Percentiles rank a stretch among this genome's conserved stretches.
Conservation (phyloP, 2,888 invertebrate genomes). For the Lapara coniferarum region DNA sequence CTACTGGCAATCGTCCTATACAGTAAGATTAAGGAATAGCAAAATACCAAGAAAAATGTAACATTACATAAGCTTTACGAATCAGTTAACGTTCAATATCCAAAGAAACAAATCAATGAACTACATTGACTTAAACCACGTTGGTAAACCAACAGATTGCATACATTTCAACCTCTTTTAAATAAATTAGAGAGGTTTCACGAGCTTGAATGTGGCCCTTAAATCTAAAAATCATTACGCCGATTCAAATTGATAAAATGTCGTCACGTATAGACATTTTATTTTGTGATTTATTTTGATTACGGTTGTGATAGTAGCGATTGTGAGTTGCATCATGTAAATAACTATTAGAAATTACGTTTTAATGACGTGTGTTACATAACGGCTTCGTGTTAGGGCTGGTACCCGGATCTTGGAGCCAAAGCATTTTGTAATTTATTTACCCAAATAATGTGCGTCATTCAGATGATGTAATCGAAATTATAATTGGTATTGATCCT, state of each 20-base stretch:
- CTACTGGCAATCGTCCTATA: no score
- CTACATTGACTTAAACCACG: not conserved
- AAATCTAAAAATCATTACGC: slow-evolving; percentile 1
- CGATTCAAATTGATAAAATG: not conserved
- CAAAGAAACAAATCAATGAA: not conserved
- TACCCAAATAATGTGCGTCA: slow-evolving; percentile 20
- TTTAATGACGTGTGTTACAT: slow-evolving; percentile 22
- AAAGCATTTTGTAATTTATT: slow-evolving; percentile 20
- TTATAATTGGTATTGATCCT: slow-evolving; percentile 19
- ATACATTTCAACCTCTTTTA: not conserved
- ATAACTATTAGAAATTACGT: slow-evolving; percentile 7
- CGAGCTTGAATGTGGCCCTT: not conserved
- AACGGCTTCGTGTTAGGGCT: slow-evolving; percentile 13
- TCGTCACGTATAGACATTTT: slow-evolving; percentile 1
- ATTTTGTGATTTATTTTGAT: slow-evolving; percentile 20
- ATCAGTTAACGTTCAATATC: no score
- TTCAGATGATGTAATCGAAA: slow-evolving; percentile 8
- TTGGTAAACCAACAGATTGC: not conserved
- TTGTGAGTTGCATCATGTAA: slow-evolving; percentile 14
- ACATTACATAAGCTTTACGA: no score
- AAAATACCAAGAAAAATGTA: no score
- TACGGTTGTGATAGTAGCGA: not conserved
- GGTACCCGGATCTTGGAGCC: slow-evolving; percentile 20
- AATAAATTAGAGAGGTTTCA: not conserved
- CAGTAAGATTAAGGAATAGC: no score